Percentiles rank a stretch among this genome's conserved stretches.
Evolutionary conservation across 1,140 invertebrate species (phyloP).

Genomic region (Atopsyche davidsoni): DNA sequence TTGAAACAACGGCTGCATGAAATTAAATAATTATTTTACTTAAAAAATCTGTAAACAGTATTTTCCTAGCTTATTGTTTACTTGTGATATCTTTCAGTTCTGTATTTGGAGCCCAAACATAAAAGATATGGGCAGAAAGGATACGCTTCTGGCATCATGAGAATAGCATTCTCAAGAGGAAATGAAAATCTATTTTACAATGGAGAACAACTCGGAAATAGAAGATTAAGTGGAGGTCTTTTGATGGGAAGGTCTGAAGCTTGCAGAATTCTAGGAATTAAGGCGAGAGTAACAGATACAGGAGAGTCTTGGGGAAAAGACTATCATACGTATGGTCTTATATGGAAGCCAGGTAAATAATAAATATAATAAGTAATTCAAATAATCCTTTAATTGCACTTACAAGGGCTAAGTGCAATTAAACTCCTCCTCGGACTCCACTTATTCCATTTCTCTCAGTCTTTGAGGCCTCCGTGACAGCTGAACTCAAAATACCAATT

Average conservation of each 20-base stretch:
- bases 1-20: too few species aligned
- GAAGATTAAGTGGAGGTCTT: conserved; percentile 11
- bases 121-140: conserved; percentile 44
- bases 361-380: too few species aligned
- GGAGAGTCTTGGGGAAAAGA: conserved; percentile 2
- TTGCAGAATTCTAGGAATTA: conserved; percentile 8
- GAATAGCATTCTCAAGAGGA: conserved; percentile 46
- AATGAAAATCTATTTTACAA: conserved; percentile 28
- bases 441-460: too few species aligned
- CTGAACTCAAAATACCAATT: too few species aligned
- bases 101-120: conserved; percentile 51
- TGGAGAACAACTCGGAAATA: conserved; percentile 7
- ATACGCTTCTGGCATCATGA: conserved; percentile 49
- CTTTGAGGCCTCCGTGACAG: too few species aligned
- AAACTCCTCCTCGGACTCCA: too few species aligned
- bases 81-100: conserved; percentile 38
- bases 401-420: too few species aligned
- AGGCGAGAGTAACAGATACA: background rate
- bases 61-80: background rate
- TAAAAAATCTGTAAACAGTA: too few species aligned
- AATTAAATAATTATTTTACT: too few species aligned
- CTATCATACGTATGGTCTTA: conserved; percentile 22
- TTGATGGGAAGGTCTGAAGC: conserved; percentile 10
- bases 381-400: too few species aligned
- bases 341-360: conserved; percentile 15